Base-by-base conservation (phyloP, 2,797 vertebrate species). In the Cuniculus paca region DNA sequence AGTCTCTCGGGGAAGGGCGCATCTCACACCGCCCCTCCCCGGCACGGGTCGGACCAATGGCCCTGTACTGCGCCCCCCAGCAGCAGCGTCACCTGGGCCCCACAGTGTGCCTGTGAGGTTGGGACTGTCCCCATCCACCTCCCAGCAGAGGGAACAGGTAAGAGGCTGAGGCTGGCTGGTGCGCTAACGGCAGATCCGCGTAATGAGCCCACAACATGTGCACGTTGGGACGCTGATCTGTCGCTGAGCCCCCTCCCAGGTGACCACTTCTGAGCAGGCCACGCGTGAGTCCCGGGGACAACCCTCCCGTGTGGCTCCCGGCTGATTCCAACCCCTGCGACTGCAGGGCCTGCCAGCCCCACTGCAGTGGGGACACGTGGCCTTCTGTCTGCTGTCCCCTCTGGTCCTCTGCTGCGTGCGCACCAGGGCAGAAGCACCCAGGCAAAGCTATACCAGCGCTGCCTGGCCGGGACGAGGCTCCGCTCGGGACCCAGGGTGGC, bases 181-280 rank as follows among this genome's bases (percentile, higher is more conserved):
- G 10, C 39, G 12, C 22, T 4, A 22, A 12, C 9, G 11, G 24
- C 8, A 24, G 10, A 24, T 24, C 19, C 19, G 22, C 2, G 68
- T 9, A 39, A 39, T 36, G 12, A 39, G 2, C 4, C 1, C 4
- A 13, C 7, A 3, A 10, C 20, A 24, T 2, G 17, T 4, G 68
- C 19, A 34, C 34, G n/a, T n/a, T n/a, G n/a, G n/a, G n/a, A n/a
- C n/a, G n/a, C n/a, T n/a, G n/a, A n/a, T 65, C 63, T 65, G 63
- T 65, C 6, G n/a, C 34, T 34, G 19, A 65, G 63, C n/a, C 34
- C n/a, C 63, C 34, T 68, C 39, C 39, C 70, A 26, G 22, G 70
- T 6, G 6, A 45, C 70, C 2, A 24, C 39, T 7, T 2, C 39
- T 26, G 11, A 42, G 36, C n/a, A 68, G 36, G 20, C 65, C 68